Evolutionary conservation across 2,888 invertebrate genomes (phyloP), one percentile per base, ranked within the genome.

Genomic region (Balanococcus diminutus): DNA sequence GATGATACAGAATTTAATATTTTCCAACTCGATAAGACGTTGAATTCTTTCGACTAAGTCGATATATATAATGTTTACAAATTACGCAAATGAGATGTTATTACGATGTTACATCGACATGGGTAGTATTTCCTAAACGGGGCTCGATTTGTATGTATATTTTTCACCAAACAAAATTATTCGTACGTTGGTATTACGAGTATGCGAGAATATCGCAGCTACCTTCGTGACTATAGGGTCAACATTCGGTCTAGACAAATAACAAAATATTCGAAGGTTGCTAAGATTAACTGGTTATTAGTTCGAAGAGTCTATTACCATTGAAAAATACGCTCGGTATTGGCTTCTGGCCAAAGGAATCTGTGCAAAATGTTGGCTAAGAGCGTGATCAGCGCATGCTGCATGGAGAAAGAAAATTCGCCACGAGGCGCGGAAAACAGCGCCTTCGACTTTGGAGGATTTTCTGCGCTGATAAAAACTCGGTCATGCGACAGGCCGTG

Each of bases 221-320:
- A 31, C 72, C 72, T 72, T 72, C 72, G 72, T 72, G 72, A 72
- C 72, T 11, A 72, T 32, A 31, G 32, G 72, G 72, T 72, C 72
- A 72, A 72, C 72, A 72, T 32, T 72, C 72, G 72, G 72, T 72
- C 72, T 72, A 72, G 72, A 72, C 72, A 72, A 72, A 72, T 72
- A 72, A 28, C 72, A 5, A 72, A 72, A 72, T 72, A 72, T 32
- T 72, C 72, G 72, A 72, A 72, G 72, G 72, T 72, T 72, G 32
- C 25, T n/a, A 36, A 22, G 22, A 61, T 61, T 61, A 61, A 61
- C 31, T 67, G 67, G 72, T 72, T 72, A n/a, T 32, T 25, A 72
- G 61, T 19, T 4, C n/a, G 46, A 14, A n/a, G 5, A n/a, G 46
- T 46, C 16, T 46, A 72, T 67, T n/a, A 31, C 2, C 67, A 67